Conservation (phyloP, 2,888 invertebrate genomes). For the Diachrysia chrysitis region DNA sequence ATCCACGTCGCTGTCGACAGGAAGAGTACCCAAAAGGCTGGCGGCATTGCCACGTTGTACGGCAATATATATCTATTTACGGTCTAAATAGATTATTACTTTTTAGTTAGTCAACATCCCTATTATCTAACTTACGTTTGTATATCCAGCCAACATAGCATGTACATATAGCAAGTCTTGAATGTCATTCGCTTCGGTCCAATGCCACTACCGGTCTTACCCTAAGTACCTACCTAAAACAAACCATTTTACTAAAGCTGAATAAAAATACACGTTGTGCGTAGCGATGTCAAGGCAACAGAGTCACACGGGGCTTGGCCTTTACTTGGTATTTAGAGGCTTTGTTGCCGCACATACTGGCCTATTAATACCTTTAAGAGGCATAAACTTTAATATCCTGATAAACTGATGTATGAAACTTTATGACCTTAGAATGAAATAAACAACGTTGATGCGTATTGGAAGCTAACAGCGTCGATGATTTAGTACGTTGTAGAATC, state of each 20-base stretch:
- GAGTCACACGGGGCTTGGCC: constrained; percentile 56
- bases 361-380: constrained; percentile 55
- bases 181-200: neutral
- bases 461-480: neutral
- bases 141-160: neutral
- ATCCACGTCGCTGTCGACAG: too few species aligned
- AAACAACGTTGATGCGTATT: constrained; percentile 12
- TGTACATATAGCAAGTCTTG: neutral
- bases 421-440: constrained; percentile 22
- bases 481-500: neutral
- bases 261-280: constrained; percentile 16
- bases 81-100: too few species aligned
- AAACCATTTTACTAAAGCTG: neutral
- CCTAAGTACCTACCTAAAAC: neutral
- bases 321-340: constrained; percentile 66
- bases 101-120: too few species aligned
- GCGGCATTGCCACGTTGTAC: too few species aligned
- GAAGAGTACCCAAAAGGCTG: too few species aligned
- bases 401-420: constrained; percentile 49
- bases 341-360: constrained; percentile 55
- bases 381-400: constrained; percentile 52
- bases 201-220: neutral
- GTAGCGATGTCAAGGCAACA: constrained; percentile 43
- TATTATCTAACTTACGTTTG: too few species aligned
- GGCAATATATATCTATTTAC: too few species aligned